A percentile compares a stretch with the other conserved stretches of the same genome.
Evolutionary conservation across 2,888 invertebrate species (phyloP).

Genomic region (Linyphia triangularis): DNA sequence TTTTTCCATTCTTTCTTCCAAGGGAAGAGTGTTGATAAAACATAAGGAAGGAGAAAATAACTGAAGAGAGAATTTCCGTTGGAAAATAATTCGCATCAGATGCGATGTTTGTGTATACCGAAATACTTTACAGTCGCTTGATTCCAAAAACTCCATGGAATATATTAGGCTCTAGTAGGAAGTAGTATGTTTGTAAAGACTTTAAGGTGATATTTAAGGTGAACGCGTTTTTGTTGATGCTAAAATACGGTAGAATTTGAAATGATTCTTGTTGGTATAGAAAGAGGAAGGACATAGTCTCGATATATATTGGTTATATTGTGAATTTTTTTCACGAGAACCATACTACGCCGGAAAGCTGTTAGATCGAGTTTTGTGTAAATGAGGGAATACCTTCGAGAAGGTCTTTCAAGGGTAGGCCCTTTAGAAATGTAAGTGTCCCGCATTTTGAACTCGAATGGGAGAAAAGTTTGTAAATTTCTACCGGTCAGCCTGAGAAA

Average conservation of each 20-base stretch:
- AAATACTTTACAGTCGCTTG: constrained; percentile 64
- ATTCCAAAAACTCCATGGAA: constrained; percentile 36
- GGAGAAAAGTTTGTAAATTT: too few species aligned
- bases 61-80: neutral
- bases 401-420: too few species aligned
- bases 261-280: neutral
- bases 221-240: neutral
- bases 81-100: constrained; percentile 41
- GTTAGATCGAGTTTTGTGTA: too few species aligned
- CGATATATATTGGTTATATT: too few species aligned
- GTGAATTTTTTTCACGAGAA: too few species aligned
- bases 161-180: constrained; percentile 34
- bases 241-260: neutral
- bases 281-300: too few species aligned
- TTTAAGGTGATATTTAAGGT: constrained; percentile 9
- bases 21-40: constrained; percentile 30
- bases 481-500: too few species aligned
- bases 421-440: too few species aligned
- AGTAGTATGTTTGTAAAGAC: constrained; percentile 16
- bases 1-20: neutral
- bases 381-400: too few species aligned
- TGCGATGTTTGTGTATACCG: constrained; percentile 50
- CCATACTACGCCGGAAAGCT: too few species aligned
- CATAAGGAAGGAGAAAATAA: constrained; percentile 12
- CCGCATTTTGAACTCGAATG: too few species aligned